A percentile compares a stretch with the other conserved stretches of the same genome.
phyloP scores from a whole-genome alignment of 2,797 vertebrate genomes.

The Lateolabrax maculatus region DNA sequence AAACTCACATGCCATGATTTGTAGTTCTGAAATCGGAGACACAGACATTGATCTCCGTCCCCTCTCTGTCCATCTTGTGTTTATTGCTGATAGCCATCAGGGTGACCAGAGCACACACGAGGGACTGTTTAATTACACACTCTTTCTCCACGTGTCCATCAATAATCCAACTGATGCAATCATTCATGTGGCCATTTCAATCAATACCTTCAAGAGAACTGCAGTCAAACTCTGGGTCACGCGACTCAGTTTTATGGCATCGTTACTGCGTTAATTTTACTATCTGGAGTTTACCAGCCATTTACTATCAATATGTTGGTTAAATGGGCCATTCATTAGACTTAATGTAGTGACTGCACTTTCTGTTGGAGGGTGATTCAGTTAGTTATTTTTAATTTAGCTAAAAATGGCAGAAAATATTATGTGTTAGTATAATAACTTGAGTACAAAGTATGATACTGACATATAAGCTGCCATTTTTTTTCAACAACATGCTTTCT shows the following conservation, averaged over 20 bases:
- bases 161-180: conserved; percentile 76
- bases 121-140: conserved; percentile 81
- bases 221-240: conserved; percentile 42
- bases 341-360: conserved; percentile 7
- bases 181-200: conserved; percentile 73
- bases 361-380: not conserved
- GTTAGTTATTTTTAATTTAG: not conserved
- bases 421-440: not conserved
- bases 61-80: conserved; percentile 54
- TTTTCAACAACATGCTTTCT: not conserved
- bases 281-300: conserved; percentile 37
- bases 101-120: conserved; percentile 70
- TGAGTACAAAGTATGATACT: not conserved
- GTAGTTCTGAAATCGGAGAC: conserved; percentile 67
- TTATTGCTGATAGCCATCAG: conserved; percentile 72
- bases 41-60: conserved; percentile 64
- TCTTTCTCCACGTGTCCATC: conserved; percentile 64
- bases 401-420: conserved; percentile 3
- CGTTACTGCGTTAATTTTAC: conserved; percentile 48
- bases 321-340: conserved; percentile 31
- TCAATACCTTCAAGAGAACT: conserved; percentile 67
- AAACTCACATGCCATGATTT: conserved; percentile 30
- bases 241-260: conserved; percentile 44
- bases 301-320: conserved; percentile 38
- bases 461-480: not conserved